phyloP scores from a whole-genome alignment of 2,797 vertebrate species.

The Tauraco hartlaubi region DNA sequence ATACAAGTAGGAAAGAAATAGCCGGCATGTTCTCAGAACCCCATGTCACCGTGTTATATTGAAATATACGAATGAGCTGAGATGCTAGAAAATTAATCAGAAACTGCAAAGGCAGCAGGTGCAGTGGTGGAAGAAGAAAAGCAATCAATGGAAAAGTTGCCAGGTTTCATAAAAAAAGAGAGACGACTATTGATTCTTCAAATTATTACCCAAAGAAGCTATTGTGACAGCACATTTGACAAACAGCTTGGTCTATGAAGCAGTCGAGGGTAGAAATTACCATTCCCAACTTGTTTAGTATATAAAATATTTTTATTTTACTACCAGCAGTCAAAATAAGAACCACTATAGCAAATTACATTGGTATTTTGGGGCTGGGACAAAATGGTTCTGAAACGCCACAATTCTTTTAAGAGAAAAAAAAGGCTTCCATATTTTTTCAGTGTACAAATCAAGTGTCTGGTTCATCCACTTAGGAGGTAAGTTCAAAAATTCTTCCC shows the following conservation, averaged over 20 bases:
- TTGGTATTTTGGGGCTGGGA: background rate
- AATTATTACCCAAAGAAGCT: conserved; percentile 54
- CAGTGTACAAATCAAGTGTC: background rate
- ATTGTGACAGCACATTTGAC: conserved; percentile 25
- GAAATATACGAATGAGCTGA: conserved; percentile 24
- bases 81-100: conserved; percentile 37
- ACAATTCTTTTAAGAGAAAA: background rate
- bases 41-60: background rate
- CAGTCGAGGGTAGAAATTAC: background rate
- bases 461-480: background rate
- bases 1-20: background rate
- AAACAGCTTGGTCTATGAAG: background rate
- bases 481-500: background rate
- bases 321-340: background rate
- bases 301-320: conserved; percentile 34
- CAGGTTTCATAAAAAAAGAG: conserved; percentile 31
- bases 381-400: background rate
- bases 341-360: background rate
- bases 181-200: conserved; percentile 40
- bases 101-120: conserved; percentile 48
- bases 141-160: conserved; percentile 32
- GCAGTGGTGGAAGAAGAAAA: conserved; percentile 11
- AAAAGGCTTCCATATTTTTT: background rate
- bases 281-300: background rate
- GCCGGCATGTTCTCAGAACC: background rate